A percentile compares a stretch with the other conserved stretches of the same genome.
These are phyloP conservation scores for Papilio protenor DNA, from an alignment of 2,888 invertebrate species.

Conservation along the genomic window DNA sequence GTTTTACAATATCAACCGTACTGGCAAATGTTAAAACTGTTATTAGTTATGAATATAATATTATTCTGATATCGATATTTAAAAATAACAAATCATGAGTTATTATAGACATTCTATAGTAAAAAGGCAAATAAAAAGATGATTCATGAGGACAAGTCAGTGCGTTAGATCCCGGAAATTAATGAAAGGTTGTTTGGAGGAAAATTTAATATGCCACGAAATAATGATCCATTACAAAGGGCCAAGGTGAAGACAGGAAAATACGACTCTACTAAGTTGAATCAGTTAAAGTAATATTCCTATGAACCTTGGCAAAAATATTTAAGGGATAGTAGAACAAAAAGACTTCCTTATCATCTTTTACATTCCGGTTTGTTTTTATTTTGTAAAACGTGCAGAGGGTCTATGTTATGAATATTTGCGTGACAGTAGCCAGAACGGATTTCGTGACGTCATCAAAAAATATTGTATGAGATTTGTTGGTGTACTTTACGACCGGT, in stretches of 20 bases:
- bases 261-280: no score
- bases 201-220: conserved; percentile 31
- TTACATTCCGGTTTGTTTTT: no score
- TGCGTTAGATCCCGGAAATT: conserved; percentile 33
- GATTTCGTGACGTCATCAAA: no score
- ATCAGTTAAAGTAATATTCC: no score
- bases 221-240: conserved; percentile 37
- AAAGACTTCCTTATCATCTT: not conserved
- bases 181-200: conserved; percentile 40
- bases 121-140: conserved; percentile 20
- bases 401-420: no score
- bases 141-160: conserved; percentile 18
- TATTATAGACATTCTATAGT: not conserved
- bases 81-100: conserved; percentile 5
- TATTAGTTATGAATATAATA: conserved; percentile 7
- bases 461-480: no score
- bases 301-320: not conserved
- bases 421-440: no score
- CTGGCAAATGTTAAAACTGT: not conserved
- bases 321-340: not conserved
- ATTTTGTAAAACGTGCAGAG: no score
- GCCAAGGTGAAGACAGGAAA: conserved; percentile 36
- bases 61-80: not conserved
- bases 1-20: not conserved
- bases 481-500: no score